Percentiles rank a stretch among this genome's conserved stretches.
These are phyloP conservation scores for Forbesichthys papilliferus DNA, from an alignment of 2,113 vertebrate species.

Conservation along the genomic window DNA sequence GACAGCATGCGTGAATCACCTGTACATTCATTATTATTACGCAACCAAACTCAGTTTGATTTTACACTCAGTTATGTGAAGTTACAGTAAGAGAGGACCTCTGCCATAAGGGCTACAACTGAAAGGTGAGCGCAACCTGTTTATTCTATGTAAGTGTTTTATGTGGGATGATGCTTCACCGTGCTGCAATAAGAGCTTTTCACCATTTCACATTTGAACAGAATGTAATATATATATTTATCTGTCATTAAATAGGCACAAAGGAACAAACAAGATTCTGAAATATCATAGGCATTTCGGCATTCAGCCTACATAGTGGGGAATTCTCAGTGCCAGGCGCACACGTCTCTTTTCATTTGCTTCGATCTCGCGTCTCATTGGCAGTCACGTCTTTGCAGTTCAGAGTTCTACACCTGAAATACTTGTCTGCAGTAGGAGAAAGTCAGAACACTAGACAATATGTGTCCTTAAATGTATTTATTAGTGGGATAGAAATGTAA, in stretches of 20 bases:
- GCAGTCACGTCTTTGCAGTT: constrained; percentile 22
- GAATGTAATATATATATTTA: too few species aligned
- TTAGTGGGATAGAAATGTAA: not conserved
- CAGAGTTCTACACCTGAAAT: constrained; percentile 25
- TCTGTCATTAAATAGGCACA: constrained; percentile 30
- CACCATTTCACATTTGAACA: constrained; percentile 12
- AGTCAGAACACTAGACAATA: not conserved
- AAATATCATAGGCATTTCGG: constrained; percentile 39
- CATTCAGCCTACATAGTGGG: constrained; percentile 19
- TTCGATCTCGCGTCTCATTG: constrained; percentile 21
- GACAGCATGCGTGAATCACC: constrained; percentile 5
- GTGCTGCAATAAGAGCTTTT: constrained; percentile 20
- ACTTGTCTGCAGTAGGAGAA: not conserved
- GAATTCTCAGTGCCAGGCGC: constrained; percentile 21
- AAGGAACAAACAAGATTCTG: constrained; percentile 8
- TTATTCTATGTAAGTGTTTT: constrained; percentile 11
- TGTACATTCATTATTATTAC: constrained; percentile 12
- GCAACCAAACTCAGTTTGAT: constrained; percentile 20
- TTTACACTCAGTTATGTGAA: constrained; percentile 25
- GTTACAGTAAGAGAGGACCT: not conserved
- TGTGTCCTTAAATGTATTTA: not conserved
- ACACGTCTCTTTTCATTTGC: constrained; percentile 36
- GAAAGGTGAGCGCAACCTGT: constrained; percentile 13
- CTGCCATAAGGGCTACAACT: not conserved
- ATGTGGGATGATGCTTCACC: constrained; percentile 22